These are phyloP conservation scores for Aporrectodea caliginosa DNA, from an alignment of 1,140 invertebrate genomes.

Conservation along the genomic window DNA sequence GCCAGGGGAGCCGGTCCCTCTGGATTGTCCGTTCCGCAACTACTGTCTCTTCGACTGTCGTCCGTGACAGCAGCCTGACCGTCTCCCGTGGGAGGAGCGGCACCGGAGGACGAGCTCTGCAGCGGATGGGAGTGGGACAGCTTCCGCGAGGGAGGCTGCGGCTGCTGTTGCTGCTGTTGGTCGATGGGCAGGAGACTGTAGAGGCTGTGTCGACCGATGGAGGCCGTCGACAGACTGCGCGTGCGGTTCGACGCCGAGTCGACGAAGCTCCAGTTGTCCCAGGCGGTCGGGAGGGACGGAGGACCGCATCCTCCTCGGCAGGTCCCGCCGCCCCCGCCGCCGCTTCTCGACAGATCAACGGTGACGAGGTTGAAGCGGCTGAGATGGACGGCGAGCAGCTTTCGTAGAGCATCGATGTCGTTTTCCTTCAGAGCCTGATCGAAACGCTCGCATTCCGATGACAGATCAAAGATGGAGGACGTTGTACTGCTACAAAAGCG, in stretches of 20 bases:
- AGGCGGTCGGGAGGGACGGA: not conserved
- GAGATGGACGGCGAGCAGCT: not conserved
- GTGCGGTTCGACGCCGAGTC: not conserved
- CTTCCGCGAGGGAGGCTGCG: not conserved
- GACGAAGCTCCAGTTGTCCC: constrained; percentile 18
- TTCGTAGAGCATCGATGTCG: not conserved
- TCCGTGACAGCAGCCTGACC: not conserved
- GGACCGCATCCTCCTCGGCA: not conserved
- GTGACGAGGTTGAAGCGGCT: not conserved
- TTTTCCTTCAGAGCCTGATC: not conserved
- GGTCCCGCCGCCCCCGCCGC: not conserved
- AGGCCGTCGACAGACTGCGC: constrained; percentile 18
- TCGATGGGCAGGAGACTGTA: not conserved
- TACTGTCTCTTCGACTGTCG: not conserved
- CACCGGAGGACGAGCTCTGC: not conserved
- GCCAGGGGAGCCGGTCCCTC: not conserved
- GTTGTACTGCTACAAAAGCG: not conserved
- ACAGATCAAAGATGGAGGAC: not conserved
- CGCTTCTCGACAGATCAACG: not conserved
- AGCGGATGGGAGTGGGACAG: constrained; percentile 8
- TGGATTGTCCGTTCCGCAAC: not conserved
- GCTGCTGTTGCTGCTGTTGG: not conserved
- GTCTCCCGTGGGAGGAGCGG: not conserved
- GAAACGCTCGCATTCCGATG: not conserved
- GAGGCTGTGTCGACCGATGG: constrained; percentile 3